Evolutionary conservation across 2,797 vertebrate species (phyloP).

Genomic region (Gambusia yucatana): DNA sequence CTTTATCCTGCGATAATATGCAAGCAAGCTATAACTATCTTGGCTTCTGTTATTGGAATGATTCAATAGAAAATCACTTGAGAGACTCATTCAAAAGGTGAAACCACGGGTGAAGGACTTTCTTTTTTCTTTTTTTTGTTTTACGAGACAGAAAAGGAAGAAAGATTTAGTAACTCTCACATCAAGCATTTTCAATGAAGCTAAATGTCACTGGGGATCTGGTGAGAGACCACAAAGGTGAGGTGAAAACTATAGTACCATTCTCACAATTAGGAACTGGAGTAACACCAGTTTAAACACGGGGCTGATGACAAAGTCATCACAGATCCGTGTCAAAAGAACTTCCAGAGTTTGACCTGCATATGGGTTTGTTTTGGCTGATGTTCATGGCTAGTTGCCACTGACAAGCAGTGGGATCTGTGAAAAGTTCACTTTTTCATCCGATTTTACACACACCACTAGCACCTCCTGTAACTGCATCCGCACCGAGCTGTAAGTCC

Average conservation of each 20-base stretch:
- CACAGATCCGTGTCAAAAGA: slow-evolving; percentile 55
- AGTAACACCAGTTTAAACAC: slow-evolving; percentile 70
- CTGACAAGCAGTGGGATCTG: slow-evolving; percentile 47
- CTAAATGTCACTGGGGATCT: slow-evolving; percentile 55
- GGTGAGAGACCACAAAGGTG: slow-evolving; percentile 40
- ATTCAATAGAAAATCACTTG: slow-evolving; percentile 50
- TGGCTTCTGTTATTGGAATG: slow-evolving; percentile 38
- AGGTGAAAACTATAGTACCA: slow-evolving; percentile 54
- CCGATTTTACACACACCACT: slow-evolving; percentile 13
- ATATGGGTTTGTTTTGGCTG: slow-evolving; percentile 70
- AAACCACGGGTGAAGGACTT: slow-evolving; percentile 61
- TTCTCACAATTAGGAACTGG: slow-evolving; percentile 71
- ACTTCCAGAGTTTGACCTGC: slow-evolving; percentile 58
- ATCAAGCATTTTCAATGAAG: slow-evolving; percentile 67
- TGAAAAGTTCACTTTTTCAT: slow-evolving; percentile 36
- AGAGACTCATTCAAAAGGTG: slow-evolving; percentile 45
- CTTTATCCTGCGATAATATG: slow-evolving; percentile 54
- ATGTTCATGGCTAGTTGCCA: slow-evolving; percentile 48
- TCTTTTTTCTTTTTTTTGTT: slow-evolving; percentile 1
- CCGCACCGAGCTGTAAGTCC: background rate
- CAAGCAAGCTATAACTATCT: slow-evolving; percentile 60
- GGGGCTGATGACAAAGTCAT: slow-evolving; percentile 66
- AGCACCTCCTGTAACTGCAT: slow-evolving; percentile 18
- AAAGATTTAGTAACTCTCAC: slow-evolving; percentile 50
- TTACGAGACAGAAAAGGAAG: slow-evolving; percentile 34